These are phyloP conservation scores for Cossypha caffra DNA, from an alignment of 2,797 vertebrate species.

Conservation along the genomic window DNA sequence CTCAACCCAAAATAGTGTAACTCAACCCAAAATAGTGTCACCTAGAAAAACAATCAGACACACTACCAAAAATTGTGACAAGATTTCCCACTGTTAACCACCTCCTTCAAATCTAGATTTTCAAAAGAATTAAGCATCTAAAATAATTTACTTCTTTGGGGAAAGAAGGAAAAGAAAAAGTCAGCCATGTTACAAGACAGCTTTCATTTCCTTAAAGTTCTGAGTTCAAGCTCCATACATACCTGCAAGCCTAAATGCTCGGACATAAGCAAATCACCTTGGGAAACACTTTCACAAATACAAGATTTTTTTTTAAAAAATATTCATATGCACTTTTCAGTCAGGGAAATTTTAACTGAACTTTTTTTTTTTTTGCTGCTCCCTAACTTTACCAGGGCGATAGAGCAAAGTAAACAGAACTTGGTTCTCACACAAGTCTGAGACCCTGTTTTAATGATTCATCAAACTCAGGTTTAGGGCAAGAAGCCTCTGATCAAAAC, in stretches of 20 bases:
- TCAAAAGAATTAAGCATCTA: not conserved
- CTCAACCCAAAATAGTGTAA: not conserved
- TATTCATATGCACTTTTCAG: not conserved
- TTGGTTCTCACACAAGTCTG: not conserved
- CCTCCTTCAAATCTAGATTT: not conserved
- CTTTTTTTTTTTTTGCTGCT: not conserved
- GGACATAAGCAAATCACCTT: not conserved
- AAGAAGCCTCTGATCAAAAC: not conserved
- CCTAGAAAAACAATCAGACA: not conserved
- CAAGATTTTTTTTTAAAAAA: not conserved
- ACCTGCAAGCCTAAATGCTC: not conserved
- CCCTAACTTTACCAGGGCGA: not conserved
- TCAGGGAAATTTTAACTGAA: not conserved
- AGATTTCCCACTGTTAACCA: not conserved
- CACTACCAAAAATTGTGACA: not conserved
- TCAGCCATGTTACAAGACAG: not conserved
- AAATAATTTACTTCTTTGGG: not conserved
- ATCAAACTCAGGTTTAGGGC: not conserved
- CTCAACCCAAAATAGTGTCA: not conserved
- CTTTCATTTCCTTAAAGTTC: not conserved
- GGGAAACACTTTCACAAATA: not conserved
- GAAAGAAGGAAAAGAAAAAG: accelerated
- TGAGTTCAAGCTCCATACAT: not conserved
- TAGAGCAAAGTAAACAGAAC: not conserved
- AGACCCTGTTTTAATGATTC: not conserved